Percentiles rank a stretch among this genome's conserved stretches.
Evolutionary conservation across 2,113 vertebrate species (phyloP).

Genomic region (Cryptomyrus ogoouensis): DNA sequence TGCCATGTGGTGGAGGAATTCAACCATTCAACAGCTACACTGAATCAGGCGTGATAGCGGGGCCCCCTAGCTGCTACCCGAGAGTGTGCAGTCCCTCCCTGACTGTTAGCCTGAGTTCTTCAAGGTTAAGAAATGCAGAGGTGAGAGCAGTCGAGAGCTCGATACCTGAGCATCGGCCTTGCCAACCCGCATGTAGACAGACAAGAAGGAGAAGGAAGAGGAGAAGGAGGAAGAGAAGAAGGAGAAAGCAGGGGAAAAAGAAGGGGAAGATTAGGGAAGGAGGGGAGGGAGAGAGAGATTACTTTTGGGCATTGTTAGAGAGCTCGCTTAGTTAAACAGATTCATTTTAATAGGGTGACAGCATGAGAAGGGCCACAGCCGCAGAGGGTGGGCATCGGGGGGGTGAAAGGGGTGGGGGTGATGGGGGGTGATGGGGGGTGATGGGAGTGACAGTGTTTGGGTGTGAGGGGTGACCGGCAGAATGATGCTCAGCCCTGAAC

Average conservation of each 20-base stretch:
- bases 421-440: too few relatives aligned
- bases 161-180: conserved; percentile 62
- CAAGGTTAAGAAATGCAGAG: conserved; percentile 30
- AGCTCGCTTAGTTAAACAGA: conserved; percentile 23
- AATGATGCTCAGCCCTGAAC: neutral
- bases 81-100: neutral
- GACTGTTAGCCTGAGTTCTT: conserved; percentile 36
- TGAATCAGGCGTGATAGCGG: neutral
- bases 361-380: conserved; percentile 16
- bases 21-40: neutral
- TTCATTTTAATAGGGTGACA: conserved; percentile 21
- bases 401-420: neutral
- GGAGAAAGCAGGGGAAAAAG: conserved; percentile 37
- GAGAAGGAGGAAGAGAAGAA: conserved; percentile 35
- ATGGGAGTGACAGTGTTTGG: neutral
- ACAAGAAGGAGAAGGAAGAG: conserved; percentile 41
- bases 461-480: neutral
- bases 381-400: neutral
- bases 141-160: conserved; percentile 51
- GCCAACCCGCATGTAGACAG: conserved; percentile 46
- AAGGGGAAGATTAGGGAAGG: conserved; percentile 40
- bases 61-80: neutral
- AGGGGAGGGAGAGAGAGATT: conserved; percentile 59
- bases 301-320: conserved; percentile 45
- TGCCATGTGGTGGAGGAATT: neutral